A percentile compares a stretch with the other conserved stretches of the same genome.
phyloP scores from a whole-genome alignment of 2,888 invertebrate genomes.

The Drosophila meridionalis region DNA sequence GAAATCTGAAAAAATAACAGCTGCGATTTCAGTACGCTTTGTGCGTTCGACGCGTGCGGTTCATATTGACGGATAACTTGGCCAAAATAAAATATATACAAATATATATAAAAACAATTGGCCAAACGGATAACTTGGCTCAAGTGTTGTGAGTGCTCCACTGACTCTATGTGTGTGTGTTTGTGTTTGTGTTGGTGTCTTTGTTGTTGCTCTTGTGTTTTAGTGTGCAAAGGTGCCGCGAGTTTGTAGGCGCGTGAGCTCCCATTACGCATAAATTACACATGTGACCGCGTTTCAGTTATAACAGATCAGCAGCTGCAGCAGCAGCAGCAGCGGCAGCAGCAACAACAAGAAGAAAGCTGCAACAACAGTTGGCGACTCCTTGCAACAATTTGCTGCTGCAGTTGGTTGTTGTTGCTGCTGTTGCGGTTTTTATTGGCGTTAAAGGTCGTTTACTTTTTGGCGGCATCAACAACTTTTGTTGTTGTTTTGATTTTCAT shows the following conservation, averaged over 20 bases:
- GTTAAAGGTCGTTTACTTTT: conserved; percentile 84
- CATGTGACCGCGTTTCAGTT: conserved; percentile 72
- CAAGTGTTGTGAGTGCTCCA: conserved; percentile 21
- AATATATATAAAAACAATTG: conserved; percentile 20
- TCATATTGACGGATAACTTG: conserved; percentile 60
- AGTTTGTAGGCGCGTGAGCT: conserved; percentile 79
- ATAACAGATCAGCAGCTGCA: conserved; percentile 57
- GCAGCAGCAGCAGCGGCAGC: conserved; percentile 31
- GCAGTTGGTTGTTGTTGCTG: conserved; percentile 46
- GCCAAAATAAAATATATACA: conserved; percentile 14
- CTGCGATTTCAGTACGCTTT: conserved; percentile 80
- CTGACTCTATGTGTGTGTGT: neutral
- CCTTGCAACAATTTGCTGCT: conserved; percentile 59
- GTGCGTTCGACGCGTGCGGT: conserved; percentile 83
- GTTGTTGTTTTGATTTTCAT: conserved; percentile 79
- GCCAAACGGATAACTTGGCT: conserved; percentile 56
- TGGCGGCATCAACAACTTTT: conserved; percentile 81
- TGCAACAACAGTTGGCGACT: conserved; percentile 62
- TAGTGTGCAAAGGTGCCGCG: conserved; percentile 61
- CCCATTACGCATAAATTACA: conserved; percentile 80
- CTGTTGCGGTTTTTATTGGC: conserved; percentile 77
- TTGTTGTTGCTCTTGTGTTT: conserved; percentile 14
- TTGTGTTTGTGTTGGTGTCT: neutral
- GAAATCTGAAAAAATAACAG: conserved; percentile 38
- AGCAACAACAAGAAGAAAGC: conserved; percentile 55